Base-by-base conservation (phyloP, 2,113 vertebrate genomes). In the Myotis yumanensis region DNA sequence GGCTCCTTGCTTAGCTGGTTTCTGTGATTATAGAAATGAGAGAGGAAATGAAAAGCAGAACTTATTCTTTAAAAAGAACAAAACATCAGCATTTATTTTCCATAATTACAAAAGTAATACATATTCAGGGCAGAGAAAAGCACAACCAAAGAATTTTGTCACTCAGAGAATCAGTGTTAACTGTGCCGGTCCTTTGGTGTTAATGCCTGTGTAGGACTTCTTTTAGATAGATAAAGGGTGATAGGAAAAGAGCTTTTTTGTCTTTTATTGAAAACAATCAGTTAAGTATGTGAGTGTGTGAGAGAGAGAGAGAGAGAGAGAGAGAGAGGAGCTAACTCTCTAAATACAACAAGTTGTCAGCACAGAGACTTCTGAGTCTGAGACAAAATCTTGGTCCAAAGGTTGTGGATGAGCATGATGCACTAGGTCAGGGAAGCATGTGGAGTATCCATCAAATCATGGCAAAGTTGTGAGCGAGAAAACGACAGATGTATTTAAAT, bases 41-140 rank as follows among this genome's bases (percentile, higher is more conserved):
- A 43, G 2, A 80, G 25, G 22, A 82, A 62, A 64, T 32, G 69
- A 35, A 92, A 80, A 48, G 1, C 1, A 71, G 2, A 18, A n/a
- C 7, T 48, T 52, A 66, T 54, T 82, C 79, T 72, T 4, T 82
- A 64, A 40, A 18, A 73, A 69, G 32, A 37, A 79, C 52, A 66
- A 43, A 30, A 46, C 7, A 62, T 1, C 12, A 68, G 8, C 32
- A 82, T 51, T 93, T 37, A 73, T 82, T 52, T 91, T 3, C 1
- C n/a, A 10, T 81, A 57, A 40, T 81, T 90, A 40, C n/a, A 81
- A 89, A 95, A 86, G 57, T 25, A 82, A 73, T n/a, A 46, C 48
- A 64, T 69, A 95, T 40, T 86, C 37, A 95, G 48, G 46, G 52
- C 9, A 90, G 32, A 94, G 23, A 88, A 82, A 83, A 87, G 11